Conservation (phyloP, 2,888 invertebrate species). For the Nomada ruficornis region DNA sequence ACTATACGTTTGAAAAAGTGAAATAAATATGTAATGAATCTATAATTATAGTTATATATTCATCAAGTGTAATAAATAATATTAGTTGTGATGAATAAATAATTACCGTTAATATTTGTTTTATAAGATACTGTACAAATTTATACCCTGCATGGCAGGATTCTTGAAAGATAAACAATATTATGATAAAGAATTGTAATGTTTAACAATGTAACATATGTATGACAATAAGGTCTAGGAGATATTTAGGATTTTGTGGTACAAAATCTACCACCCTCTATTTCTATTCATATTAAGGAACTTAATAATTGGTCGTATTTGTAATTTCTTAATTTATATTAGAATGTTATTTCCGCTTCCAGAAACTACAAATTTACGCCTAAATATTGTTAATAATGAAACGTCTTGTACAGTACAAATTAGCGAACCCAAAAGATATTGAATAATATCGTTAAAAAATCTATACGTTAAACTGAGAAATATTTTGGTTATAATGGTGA, state of each 20-base stretch:
- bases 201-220: too few relatives aligned
- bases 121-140: background rate
- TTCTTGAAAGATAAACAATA: too few relatives aligned
- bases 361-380: background rate
- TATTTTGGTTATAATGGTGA: conserved; percentile 29
- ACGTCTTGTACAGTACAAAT: background rate
- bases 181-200: too few relatives aligned
- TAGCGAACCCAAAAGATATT: conserved; percentile 8
- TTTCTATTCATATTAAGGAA: conserved; percentile 72
- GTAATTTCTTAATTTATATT: conserved; percentile 17
- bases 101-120: too few relatives aligned
- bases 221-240: too few relatives aligned
- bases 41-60: conserved; percentile 40
- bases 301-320: conserved; percentile 59
- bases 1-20: conserved; percentile 88
- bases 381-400: background rate
- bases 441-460: background rate
- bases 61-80: too few relatives aligned
- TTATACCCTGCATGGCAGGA: too few relatives aligned
- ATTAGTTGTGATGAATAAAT: too few relatives aligned
- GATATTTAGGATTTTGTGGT: conserved; percentile 33
- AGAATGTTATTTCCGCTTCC: background rate
- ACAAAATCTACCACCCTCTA: conserved; percentile 76
- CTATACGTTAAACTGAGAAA: conserved; percentile 6
- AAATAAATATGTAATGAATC: conserved; percentile 53